These are phyloP conservation scores for Thymelicus lineola DNA, from an alignment of 2,888 invertebrate species.

Conservation along the genomic window DNA sequence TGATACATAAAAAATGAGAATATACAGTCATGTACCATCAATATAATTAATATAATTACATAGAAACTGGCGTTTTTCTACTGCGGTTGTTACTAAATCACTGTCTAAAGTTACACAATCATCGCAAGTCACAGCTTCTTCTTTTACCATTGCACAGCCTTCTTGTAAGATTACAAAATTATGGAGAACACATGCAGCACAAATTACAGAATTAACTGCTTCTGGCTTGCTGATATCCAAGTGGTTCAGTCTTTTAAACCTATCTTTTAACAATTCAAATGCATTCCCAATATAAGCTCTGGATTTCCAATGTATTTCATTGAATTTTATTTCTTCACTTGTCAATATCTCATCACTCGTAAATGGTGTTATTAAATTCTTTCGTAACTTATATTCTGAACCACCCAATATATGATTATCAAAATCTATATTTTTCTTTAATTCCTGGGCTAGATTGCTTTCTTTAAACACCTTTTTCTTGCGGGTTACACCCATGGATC, in stretches of 20 bases:
- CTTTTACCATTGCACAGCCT: constrained; percentile 67
- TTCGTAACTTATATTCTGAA: constrained; percentile 68
- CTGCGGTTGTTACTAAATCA: constrained; percentile 66
- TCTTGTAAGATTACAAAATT: constrained; percentile 76
- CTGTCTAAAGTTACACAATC: constrained; percentile 71
- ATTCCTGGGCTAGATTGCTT: constrained; percentile 62
- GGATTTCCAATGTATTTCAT: constrained; percentile 74
- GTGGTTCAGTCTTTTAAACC: constrained; percentile 69
- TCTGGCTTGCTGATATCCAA: constrained; percentile 66
- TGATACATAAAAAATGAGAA: not conserved
- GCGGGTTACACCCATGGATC: constrained; percentile 64
- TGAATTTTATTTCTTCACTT: constrained; percentile 78
- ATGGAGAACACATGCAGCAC: constrained; percentile 73
- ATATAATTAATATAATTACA: constrained; percentile 78
- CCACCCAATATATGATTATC: constrained; percentile 77
- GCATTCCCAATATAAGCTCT: constrained; percentile 70
- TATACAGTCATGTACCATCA: constrained; percentile 46
- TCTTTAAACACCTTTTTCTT: constrained; percentile 72
- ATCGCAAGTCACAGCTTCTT: constrained; percentile 67
- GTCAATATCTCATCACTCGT: constrained; percentile 71
- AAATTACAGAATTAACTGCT: constrained; percentile 61
- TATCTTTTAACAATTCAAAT: constrained; percentile 70
- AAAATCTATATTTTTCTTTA: constrained; percentile 70
- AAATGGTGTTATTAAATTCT: constrained; percentile 74
- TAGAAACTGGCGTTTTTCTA: constrained; percentile 75